Evolutionary conservation across 2,797 vertebrate genomes (phyloP), one percentile per base, ranked within the genome.

Genomic region (Notolabrus celidotus): DNA sequence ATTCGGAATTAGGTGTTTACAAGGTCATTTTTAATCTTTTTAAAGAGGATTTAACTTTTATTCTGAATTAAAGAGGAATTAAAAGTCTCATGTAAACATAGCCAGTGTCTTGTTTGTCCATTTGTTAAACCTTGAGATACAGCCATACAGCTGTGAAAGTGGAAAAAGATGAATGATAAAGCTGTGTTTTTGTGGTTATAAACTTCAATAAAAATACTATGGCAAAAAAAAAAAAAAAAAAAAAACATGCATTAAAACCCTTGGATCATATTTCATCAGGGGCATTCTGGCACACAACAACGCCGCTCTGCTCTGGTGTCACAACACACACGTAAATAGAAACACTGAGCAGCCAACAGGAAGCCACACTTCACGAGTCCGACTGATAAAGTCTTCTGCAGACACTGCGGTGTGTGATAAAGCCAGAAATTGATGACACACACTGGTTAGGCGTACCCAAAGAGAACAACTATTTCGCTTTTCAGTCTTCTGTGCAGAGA

Each of bases 381-480:
- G 34, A 65, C 51, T 82, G 74, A 88, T 85, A 84, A n/a, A 76
- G 65, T 54, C 67, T 62, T 77, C 64, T 64, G 77, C 59, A 74
- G 82, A 80, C 52, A 25, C 62, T 77, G 76, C 50, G 52, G 16
- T 15, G 42, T 41, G 38, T 12, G 50, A 79, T 73, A 77, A 16
- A 15, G 53, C 38, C 20, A 27, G 17, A 61, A 76, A 71, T 19
- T 10, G 39, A 64, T 67, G 73, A 72, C 73, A 77, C 43, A 47
- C 27, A 81, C 51, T 69, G 74, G 54, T 66, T 10, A 60, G 19
- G 34, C 14, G 10, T 50, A 11, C 29, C 2, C n/a, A 46, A 38
- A 68, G 52, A 6, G 36, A 16, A n/a, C 42, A 11, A 5, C 20
- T 1, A 27, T 55, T 38, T 22, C 1, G 7, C 59, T 12, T 74